phyloP scores from a whole-genome alignment of 2,797 vertebrate genomes.

The Yasuhikotakia modesta region DNA sequence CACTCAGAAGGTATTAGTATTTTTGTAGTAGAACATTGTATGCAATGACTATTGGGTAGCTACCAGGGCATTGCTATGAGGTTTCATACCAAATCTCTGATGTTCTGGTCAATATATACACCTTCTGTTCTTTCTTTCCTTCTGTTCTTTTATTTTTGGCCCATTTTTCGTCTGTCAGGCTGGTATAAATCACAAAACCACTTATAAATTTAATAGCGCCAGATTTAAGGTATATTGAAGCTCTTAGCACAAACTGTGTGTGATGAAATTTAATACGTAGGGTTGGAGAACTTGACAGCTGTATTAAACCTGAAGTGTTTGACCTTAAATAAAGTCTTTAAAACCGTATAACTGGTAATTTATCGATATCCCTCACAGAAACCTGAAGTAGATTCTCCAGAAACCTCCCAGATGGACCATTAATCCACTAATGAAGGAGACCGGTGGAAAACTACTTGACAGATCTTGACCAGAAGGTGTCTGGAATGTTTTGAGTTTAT shows the following conservation, averaged over 20 bases:
- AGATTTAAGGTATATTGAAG: background rate
- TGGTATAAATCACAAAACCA: background rate
- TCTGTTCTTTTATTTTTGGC: background rate
- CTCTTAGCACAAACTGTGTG: background rate
- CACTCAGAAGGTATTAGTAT: too few species aligned
- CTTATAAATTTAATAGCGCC: background rate
- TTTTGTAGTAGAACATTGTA: background rate
- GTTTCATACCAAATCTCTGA: too few species aligned
- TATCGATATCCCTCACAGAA: background rate
- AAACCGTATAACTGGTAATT: background rate
- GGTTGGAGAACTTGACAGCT: too few species aligned
- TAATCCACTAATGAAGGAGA: slow-evolving; percentile 47
- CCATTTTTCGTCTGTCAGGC: background rate
- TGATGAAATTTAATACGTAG: background rate
- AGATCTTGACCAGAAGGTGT: slow-evolving; percentile 64
- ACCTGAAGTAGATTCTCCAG: slow-evolving; percentile 13
- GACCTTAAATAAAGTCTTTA: background rate
- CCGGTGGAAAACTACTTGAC: slow-evolving; percentile 68
- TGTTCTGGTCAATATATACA: background rate
- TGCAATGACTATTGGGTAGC: background rate
- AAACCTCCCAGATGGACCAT: slow-evolving; percentile 9
- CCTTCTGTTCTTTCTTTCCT: background rate
- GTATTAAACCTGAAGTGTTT: background rate
- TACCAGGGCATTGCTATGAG: too few species aligned
- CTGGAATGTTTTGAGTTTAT: slow-evolving; percentile 69